These are phyloP conservation scores for Epizoanthus stellaris DNA, from an alignment of 92 coral and sea anemone genomes.

Conservation along the genomic window DNA sequence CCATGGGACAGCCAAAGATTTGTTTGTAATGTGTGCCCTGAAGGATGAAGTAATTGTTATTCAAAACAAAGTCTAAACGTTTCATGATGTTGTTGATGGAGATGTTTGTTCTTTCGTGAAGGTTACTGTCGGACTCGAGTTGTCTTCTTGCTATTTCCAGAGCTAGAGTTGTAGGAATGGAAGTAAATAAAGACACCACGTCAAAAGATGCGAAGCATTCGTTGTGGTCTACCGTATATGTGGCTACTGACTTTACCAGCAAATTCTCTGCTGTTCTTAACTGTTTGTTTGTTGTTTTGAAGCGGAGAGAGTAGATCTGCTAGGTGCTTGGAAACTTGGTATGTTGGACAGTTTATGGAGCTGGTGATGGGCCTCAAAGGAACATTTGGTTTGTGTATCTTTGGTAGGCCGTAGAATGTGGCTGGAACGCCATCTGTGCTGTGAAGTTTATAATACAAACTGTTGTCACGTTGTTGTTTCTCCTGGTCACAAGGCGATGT, in stretches of 20 bases:
- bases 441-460: neutral
- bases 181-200: slow-evolving; percentile 10
- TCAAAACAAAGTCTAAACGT: too few species aligned
- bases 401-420: slow-evolving; percentile 33
- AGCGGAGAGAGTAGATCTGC: slow-evolving; percentile 27
- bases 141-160: neutral
- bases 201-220: slow-evolving; percentile 7
- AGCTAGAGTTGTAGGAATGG: slow-evolving; percentile 2
- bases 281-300: slow-evolving; percentile 22
- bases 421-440: slow-evolving; percentile 36
- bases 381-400: neutral
- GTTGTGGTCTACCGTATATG: neutral
- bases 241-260: neutral
- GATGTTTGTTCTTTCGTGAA: neutral
- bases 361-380: slow-evolving; percentile 36
- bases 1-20: too few species aligned
- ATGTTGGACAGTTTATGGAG: slow-evolving; percentile 19
- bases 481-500: neutral
- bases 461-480: too few species aligned
- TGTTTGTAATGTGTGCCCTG: too few species aligned
- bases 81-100: too few species aligned
- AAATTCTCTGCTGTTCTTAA: slow-evolving; percentile 42
- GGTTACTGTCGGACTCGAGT: too few species aligned
- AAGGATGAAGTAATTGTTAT: too few species aligned
- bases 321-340: slow-evolving; percentile 41